Conservation (phyloP, 2,113 vertebrate species). For the Syrmaticus mikado region DNA sequence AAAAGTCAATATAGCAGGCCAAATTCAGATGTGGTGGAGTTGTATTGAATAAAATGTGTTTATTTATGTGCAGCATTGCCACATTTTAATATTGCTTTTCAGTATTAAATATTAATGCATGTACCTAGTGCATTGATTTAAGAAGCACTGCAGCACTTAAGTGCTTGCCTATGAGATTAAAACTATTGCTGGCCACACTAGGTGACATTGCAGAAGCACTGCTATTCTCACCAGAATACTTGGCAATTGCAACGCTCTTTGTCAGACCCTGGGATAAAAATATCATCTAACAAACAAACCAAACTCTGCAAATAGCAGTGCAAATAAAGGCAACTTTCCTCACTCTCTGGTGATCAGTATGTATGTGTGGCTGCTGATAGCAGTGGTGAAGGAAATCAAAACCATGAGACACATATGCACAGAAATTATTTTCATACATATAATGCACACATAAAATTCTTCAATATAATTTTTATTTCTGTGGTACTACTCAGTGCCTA, state of each 20-base stretch:
- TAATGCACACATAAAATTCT: background rate
- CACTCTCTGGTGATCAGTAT: background rate
- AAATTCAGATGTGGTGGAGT: background rate
- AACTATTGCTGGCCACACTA: background rate
- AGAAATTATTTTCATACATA: background rate
- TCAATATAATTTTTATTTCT: background rate
- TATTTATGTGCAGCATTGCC: background rate
- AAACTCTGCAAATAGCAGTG: background rate
- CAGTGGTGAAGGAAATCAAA: background rate
- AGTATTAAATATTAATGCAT: constrained; percentile 50
- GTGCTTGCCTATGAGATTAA: accelerated
- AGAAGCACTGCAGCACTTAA: constrained; percentile 4
- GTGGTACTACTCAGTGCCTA: background rate
- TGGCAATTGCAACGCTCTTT: background rate
- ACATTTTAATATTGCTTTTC: constrained; percentile 1
- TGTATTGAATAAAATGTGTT: background rate
- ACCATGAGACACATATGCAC: accelerated
- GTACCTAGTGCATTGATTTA: constrained; percentile 23
- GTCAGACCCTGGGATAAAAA: background rate
- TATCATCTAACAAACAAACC: background rate
- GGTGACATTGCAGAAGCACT: background rate
- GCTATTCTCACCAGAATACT: background rate
- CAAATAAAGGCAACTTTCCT: background rate
- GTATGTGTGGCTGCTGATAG: background rate
- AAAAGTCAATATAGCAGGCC: background rate